Percentiles rank a stretch among this genome's conserved stretches.
These are phyloP conservation scores for Rhinoptilus africanus DNA, from an alignment of 2,113 vertebrate species.

Conservation along the genomic window DNA sequence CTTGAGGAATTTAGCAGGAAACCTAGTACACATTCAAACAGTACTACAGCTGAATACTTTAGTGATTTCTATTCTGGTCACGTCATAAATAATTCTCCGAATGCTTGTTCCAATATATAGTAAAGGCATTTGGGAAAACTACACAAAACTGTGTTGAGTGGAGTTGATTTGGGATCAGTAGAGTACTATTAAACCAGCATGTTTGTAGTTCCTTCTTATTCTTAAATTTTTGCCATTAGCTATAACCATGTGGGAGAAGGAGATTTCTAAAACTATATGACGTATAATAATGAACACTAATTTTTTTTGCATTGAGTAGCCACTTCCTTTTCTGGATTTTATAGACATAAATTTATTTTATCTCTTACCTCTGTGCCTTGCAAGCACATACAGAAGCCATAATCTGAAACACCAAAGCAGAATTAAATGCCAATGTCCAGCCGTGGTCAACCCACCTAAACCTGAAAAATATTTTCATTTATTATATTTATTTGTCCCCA, in stretches of 20 bases:
- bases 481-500: not conserved
- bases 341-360: not conserved
- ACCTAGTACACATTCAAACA: not conserved
- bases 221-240: not conserved
- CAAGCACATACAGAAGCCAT: not conserved
- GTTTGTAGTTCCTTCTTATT: not conserved
- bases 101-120: conserved; percentile 1
- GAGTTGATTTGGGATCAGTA: conserved; percentile 25
- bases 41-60: not conserved
- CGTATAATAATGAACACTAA: not conserved
- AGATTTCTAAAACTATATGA: not conserved
- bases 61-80: conserved; percentile 40
- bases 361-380: not conserved
- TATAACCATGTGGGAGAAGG: not conserved
- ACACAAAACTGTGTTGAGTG: not conserved
- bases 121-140: conserved; percentile 28
- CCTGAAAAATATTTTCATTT: not conserved
- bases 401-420: not conserved
- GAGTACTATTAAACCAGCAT: not conserved
- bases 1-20: conserved; percentile 24
- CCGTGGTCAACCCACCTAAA: too few species aligned
- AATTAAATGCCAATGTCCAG: not conserved
- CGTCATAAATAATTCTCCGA: conserved; percentile 38
- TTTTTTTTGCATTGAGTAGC: not conserved
- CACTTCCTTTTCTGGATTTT: not conserved